These are phyloP conservation scores for Leuciscus idus DNA, from an alignment of 2,113 vertebrate genomes.

Conservation along the genomic window DNA sequence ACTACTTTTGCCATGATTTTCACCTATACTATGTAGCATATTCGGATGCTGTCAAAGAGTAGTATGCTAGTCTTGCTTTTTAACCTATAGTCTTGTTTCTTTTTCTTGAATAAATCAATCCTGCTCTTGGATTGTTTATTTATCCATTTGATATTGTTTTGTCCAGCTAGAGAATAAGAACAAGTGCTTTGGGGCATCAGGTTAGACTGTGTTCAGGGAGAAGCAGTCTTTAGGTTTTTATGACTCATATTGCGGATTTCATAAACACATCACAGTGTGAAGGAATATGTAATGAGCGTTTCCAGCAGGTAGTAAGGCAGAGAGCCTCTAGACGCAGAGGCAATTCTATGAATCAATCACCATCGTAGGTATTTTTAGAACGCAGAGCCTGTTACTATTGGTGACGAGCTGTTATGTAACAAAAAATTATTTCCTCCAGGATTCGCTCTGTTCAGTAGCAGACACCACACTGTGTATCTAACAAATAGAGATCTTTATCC, in stretches of 20 bases:
- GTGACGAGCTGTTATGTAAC: slow-evolving; percentile 61
- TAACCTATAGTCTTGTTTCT: neutral
- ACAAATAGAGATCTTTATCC: slow-evolving; percentile 50
- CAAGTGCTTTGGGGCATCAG: neutral
- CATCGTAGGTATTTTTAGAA: slow-evolving; percentile 65
- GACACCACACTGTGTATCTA: slow-evolving; percentile 43
- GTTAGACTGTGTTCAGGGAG: slow-evolving; percentile 20
- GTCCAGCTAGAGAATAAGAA: slow-evolving; percentile 31
- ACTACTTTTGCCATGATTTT: neutral
- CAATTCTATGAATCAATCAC: slow-evolving; percentile 61
- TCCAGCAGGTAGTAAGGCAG: slow-evolving; percentile 1
- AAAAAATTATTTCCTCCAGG: slow-evolving; percentile 32
- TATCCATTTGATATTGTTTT: slow-evolving; percentile 42
- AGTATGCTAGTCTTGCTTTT: neutral
- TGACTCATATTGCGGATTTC: slow-evolving; percentile 61
- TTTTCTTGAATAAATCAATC: neutral
- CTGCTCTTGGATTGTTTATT: slow-evolving; percentile 30
- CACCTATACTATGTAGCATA: neutral
- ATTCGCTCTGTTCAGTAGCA: neutral
- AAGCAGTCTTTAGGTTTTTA: slow-evolving; percentile 1
- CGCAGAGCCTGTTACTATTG: slow-evolving; percentile 57
- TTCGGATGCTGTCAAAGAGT: neutral
- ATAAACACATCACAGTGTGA: slow-evolving; percentile 56
- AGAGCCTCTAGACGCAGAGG: neutral
- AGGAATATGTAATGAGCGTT: slow-evolving; percentile 61